Base-by-base conservation (phyloP, 2,113 vertebrate species). In the human (Homo sapiens) region DNA sequence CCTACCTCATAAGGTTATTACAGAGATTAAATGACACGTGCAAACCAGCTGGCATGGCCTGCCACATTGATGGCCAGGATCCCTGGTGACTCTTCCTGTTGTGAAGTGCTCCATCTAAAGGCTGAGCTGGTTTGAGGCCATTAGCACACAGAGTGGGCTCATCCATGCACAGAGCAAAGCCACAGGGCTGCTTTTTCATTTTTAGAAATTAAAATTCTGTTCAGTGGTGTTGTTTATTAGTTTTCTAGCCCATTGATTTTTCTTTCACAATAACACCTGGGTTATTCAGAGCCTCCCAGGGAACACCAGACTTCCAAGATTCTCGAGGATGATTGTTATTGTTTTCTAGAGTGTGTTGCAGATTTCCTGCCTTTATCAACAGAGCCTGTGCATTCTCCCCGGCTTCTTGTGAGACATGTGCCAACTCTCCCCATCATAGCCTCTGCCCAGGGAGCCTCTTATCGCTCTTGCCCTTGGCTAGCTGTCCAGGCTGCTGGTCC, bases 401-500 rank as follows among this genome's bases (percentile, higher is more conserved):
- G 6, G 61, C 35, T 55, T 55, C 87, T 45, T 17, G 20, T 6
- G 48, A 7, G 8, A 6, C 7, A 22, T 0, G 3, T 18, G 57
- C 72, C 43, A 64, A 35, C 43, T 50, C 40, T 89, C 32, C 6
- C 3, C 22, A 6, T 64, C n/a, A 30, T 4, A 8, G 52, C 43
- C 17, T 30, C 27, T 12, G 35, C 16, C 72, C 20, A 5, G 38
- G 40, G 14, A 5, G 32, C 25, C 38, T 25, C 14, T 52, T 40
- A 5, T 0, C 0, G 12, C 5, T 3, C 7, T 10, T 13, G 73
- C 14, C 3, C 61, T n/a, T 0, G 10, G 76, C 61, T 30, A 48
- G 18, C 13, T 10, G 50, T 83, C 75, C 75, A 48, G 61, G 61
- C 70, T n/a, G 18, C 85, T 79, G 68, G 27, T 30, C 7, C 3